Evolutionary conservation across 64 coral and sea anemone genomes (phyloP).

Genomic region (Montipora foliosa): DNA sequence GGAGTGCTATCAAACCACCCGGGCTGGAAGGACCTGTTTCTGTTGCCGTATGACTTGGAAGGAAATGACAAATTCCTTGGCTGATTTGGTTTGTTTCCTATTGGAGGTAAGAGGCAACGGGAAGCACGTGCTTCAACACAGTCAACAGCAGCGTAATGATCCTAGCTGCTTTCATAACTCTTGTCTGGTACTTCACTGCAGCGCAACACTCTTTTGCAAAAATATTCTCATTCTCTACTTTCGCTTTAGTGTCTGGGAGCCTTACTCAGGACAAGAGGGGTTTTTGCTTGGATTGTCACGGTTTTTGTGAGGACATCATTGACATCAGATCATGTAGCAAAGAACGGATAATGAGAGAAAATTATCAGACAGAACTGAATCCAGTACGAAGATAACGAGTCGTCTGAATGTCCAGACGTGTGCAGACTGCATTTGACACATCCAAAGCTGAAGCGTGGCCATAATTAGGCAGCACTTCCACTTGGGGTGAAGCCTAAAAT

Average conservation of each 20-base stretch:
- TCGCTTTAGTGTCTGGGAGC: conserved; percentile 35
- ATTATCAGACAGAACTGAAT: too few species aligned
- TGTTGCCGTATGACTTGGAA: conserved; percentile 54
- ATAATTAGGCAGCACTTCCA: too few species aligned
- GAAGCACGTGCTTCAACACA: background rate
- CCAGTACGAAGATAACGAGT: too few species aligned
- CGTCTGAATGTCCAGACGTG: too few species aligned
- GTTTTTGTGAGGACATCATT: conserved; percentile 53
- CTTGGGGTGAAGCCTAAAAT: too few species aligned
- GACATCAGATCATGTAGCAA: conserved; percentile 48
- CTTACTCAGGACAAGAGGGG: conserved; percentile 58
- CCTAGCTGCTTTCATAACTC: conserved; percentile 11
- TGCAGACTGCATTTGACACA: too few species aligned
- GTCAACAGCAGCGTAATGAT: conserved; percentile 15
- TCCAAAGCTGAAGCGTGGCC: too few species aligned
- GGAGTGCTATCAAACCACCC: too few species aligned
- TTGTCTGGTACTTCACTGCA: conserved; percentile 2
- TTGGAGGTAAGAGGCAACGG: conserved; percentile 46
- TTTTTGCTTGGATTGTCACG: conserved; percentile 60
- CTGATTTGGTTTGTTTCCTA: conserved; percentile 62
- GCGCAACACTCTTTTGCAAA: conserved; percentile 9
- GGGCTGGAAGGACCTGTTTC: background rate
- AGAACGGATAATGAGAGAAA: background rate
- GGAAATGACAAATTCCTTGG: conserved; percentile 50
- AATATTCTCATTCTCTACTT: conserved; percentile 1